Base-by-base conservation (phyloP, 2,888 invertebrate species). In the Palloptera scutellata region DNA sequence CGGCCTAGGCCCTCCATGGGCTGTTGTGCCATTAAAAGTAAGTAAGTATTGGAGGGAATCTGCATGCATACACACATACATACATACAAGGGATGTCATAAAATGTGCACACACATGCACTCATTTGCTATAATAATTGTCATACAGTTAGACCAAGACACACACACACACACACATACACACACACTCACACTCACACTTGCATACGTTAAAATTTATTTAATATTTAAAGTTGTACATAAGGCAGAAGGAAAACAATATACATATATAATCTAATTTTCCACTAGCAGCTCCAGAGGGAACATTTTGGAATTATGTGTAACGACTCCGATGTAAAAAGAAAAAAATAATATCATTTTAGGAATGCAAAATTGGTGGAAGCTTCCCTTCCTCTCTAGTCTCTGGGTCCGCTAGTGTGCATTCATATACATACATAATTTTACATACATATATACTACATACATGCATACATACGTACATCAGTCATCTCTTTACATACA, bases 361-460 rank as follows among this genome's bases (percentile, higher is more conserved):
- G n/a, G n/a, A n/a, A n/a, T n/a, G n/a, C n/a, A n/a, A n/a, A n/a
- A n/a, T n/a, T n/a, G n/a, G n/a, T n/a, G n/a, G n/a, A n/a, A n/a
- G n/a, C n/a, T n/a, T n/a, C n/a, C n/a, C n/a, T n/a, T n/a, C n/a
- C n/a, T n/a, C n/a, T n/a, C n/a, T n/a, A n/a, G n/a, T n/a, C n/a
- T n/a, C n/a, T n/a, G n/a, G n/a, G n/a, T n/a, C n/a, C n/a, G n/a
- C n/a, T n/a, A n/a, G n/a, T n/a, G n/a, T 65, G 54, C 59, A 66
- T 66, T 68, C 45, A 42, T 59, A 19, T 42, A 30, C 62, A 40
- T 60, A 54, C 62, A 62, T 61, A 4, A 30, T 30, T 30, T 54
- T 53, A 63, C 30, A 52, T 45, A 64, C 63, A 67, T 42, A 68
- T 58, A 66, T 48, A 61, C 61, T 48, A 61, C 61, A 64, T 60